Percentiles rank a stretch among this genome's conserved stretches.
Conservation (phyloP, 1,140 invertebrate genomes). For the Dinoponera quadriceps region DNA sequence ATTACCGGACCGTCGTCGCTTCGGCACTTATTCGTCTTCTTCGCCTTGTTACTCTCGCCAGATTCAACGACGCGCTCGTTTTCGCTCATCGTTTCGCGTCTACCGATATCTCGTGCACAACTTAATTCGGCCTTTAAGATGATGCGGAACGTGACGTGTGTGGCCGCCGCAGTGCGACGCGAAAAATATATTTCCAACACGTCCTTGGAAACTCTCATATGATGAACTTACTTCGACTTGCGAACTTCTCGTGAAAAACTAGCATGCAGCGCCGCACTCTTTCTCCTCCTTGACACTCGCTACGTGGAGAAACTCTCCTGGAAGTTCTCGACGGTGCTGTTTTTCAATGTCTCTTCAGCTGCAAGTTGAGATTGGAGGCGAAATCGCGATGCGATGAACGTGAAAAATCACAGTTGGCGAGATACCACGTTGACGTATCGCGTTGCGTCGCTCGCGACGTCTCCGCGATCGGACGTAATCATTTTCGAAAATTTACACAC, state of each 20-base stretch:
- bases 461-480: background rate
- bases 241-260: constrained; percentile 62
- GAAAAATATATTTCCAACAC: constrained; percentile 69
- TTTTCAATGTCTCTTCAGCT: constrained; percentile 50
- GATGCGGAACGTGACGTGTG: background rate
- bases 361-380: constrained; percentile 43
- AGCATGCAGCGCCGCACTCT: constrained; percentile 43
- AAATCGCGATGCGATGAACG: constrained; percentile 12
- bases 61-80: constrained; percentile 17
- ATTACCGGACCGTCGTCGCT: constrained; percentile 67
- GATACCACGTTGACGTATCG: constrained; percentile 15
- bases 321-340: constrained; percentile 54
- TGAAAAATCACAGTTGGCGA: constrained; percentile 38
- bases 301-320: constrained; percentile 61
- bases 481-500: background rate
- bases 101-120: background rate
- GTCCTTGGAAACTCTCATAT: constrained; percentile 66
- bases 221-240: constrained; percentile 64
- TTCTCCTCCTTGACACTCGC: constrained; percentile 62
- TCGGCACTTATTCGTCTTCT: constrained; percentile 64
- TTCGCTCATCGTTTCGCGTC: background rate
- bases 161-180: constrained; percentile 2
- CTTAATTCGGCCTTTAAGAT: background rate
- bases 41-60: constrained; percentile 39
- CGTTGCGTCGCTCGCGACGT: background rate